A percentile compares a stretch with the other conserved stretches of the same genome.
These are phyloP conservation scores for Erynnis tages DNA, from an alignment of 2,888 invertebrate genomes.

Conservation along the genomic window DNA sequence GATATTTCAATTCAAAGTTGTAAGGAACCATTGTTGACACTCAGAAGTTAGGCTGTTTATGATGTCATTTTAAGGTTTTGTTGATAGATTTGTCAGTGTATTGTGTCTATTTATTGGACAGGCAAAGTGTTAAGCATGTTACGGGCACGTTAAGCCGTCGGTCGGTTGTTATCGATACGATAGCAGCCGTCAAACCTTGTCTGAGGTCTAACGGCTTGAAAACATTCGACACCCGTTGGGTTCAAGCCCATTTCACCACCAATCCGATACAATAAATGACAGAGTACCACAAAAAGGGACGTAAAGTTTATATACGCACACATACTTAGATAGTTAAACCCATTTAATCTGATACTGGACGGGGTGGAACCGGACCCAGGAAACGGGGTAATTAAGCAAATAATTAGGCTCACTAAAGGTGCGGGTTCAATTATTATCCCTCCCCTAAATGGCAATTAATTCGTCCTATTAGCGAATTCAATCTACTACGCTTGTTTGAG, in stretches of 20 bases:
- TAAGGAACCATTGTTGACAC: no score
- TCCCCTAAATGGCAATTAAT: conserved; percentile 17
- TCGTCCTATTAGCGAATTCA: conserved; percentile 7
- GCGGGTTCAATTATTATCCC: conserved; percentile 12
- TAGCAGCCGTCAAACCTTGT: no score
- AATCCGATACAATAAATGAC: no score
- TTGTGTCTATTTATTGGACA: no score
- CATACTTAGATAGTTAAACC: not conserved
- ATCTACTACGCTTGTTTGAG: not conserved
- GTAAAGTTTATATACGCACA: not conserved
- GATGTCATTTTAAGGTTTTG: not conserved
- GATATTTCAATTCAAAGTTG: no score
- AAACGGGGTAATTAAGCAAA: conserved; percentile 17
- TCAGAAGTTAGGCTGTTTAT: not conserved
- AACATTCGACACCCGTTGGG: no score
- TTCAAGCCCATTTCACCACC: no score
- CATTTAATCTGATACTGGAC: conserved; percentile 15
- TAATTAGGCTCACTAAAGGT: conserved; percentile 21
- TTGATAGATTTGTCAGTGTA: no score
- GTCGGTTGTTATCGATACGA: no score
- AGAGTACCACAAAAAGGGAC: not conserved
- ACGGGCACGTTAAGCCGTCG: no score
- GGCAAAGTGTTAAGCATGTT: no score
- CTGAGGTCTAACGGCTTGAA: no score
- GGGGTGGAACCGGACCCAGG: conserved; percentile 9